Evolutionary conservation across 23 tunicate species (phyloP), one percentile per base, ranked within the genome.

Genomic region (Phallusia fumigata): DNA sequence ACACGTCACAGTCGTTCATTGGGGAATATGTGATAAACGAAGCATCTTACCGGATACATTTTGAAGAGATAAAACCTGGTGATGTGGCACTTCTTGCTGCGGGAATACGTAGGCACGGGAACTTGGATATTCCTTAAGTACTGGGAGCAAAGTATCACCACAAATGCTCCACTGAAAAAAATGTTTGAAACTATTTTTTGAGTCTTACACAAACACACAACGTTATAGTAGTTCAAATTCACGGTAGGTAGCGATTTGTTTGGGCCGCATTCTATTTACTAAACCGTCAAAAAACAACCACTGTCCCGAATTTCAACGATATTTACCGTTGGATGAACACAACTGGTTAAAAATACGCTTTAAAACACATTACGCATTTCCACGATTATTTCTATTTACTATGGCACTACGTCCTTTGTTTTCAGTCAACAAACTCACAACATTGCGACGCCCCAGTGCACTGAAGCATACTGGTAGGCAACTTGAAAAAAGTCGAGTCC

Each of bases 361-460:
- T n/a, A n/a, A n/a, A n/a, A n/a, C n/a, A n/a, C n/a, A n/a, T n/a
- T n/a, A n/a, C n/a, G n/a, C n/a, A n/a, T n/a, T n/a, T n/a, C n/a
- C n/a, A n/a, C n/a, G n/a, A n/a, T n/a, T n/a, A n/a, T n/a, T n/a
- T n/a, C n/a, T n/a, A n/a, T n/a, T n/a, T n/a, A n/a, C n/a, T n/a
- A n/a, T n/a, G n/a, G n/a, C n/a, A n/a, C n/a, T n/a, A n/a, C n/a
- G n/a, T n/a, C n/a, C n/a, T n/a, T n/a, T n/a, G n/a, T n/a, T 58
- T 21, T 21, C 16, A 58, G 8, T 24, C 69, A 58, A 8, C 28
- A 24, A 1, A 75, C 87, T 79, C 30, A 86, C 89, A 83, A 83
- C 22, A 72, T 24, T 8, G 93, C 93, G 50, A 83, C 72, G 16
- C 93, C 93, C 93, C 93, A 88, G 19, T 91, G 88, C 5, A 35